Evolutionary conservation across 1,140 invertebrate genomes (phyloP).

Genomic region (Bombus soroeensis): DNA sequence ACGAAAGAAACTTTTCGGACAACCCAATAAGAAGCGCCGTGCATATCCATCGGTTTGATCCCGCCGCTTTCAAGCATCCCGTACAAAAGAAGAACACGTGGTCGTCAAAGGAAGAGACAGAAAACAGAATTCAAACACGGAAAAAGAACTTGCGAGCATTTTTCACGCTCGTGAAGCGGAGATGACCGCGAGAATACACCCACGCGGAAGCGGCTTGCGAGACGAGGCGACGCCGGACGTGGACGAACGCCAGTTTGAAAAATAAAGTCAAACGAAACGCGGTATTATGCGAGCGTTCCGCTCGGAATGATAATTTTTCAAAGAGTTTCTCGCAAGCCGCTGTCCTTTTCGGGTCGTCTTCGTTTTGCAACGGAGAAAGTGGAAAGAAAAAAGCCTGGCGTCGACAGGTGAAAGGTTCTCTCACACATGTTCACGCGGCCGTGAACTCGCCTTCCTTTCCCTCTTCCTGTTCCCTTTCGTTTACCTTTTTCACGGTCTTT

Average conservation of each 20-base stretch:
- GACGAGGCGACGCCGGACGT: background rate
- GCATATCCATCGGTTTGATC: no score
- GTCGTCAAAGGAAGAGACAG: background rate
- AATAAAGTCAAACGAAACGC: slow-evolving; percentile 62
- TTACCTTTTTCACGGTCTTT: slow-evolving; percentile 44
- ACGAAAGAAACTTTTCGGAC: no score
- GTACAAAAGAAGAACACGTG: background rate
- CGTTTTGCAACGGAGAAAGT: slow-evolving; percentile 46
- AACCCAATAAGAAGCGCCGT: no score
- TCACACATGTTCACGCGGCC: slow-evolving; percentile 14
- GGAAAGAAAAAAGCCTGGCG: background rate
- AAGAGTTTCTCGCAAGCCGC: slow-evolving; percentile 59
- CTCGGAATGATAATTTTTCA: slow-evolving; percentile 77
- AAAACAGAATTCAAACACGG: background rate
- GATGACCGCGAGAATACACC: background rate
- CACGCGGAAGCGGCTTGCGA: background rate
- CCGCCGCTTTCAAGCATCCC: background rate
- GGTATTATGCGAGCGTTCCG: slow-evolving; percentile 76
- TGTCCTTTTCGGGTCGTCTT: slow-evolving; percentile 59
- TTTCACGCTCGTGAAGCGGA: background rate
- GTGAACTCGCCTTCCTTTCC: background rate
- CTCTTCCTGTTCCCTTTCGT: slow-evolving; percentile 42
- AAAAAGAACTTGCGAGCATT: no score
- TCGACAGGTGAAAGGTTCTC: slow-evolving; percentile 22
- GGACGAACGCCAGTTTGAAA: slow-evolving; percentile 48